Conservation (phyloP, 1,140 invertebrate species). For the Drosophila triauraria region DNA sequence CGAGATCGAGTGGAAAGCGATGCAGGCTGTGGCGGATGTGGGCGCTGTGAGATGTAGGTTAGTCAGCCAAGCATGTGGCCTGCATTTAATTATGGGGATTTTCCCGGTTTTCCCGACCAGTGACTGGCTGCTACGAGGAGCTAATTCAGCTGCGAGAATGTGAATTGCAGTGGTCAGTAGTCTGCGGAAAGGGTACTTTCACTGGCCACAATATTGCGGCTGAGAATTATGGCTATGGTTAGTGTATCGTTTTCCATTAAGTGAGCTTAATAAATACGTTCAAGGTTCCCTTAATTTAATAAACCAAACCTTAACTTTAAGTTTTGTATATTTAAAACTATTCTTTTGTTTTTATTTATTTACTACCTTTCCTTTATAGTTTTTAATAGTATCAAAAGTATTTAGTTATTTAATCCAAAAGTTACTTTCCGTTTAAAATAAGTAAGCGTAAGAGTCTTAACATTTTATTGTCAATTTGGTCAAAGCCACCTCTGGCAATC, state of each 20-base stretch:
- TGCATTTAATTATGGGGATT: slow-evolving; percentile 52
- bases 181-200: slow-evolving; percentile 36
- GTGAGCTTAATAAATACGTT: too few species aligned
- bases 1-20: slow-evolving; percentile 31
- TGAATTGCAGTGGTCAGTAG: slow-evolving; percentile 34
- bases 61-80: slow-evolving; percentile 49
- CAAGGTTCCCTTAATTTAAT: neutral
- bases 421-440: neutral
- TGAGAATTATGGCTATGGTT: neutral
- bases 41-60: slow-evolving; percentile 23
- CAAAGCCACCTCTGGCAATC: slow-evolving; percentile 5
- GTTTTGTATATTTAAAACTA: too few species aligned
- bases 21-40: slow-evolving; percentile 6
- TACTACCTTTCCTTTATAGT: neutral
- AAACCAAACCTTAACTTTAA: too few species aligned
- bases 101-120: slow-evolving; percentile 2
- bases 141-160: slow-evolving; percentile 38
- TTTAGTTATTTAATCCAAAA: neutral
- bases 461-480: neutral
- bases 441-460: neutral
- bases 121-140: slow-evolving; percentile 9
- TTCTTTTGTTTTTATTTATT: too few species aligned
- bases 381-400: neutral
- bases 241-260: neutral
- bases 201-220: slow-evolving; percentile 12